Base-by-base conservation (phyloP, 2,113 vertebrate species). In the Apeltes quadracus region DNA sequence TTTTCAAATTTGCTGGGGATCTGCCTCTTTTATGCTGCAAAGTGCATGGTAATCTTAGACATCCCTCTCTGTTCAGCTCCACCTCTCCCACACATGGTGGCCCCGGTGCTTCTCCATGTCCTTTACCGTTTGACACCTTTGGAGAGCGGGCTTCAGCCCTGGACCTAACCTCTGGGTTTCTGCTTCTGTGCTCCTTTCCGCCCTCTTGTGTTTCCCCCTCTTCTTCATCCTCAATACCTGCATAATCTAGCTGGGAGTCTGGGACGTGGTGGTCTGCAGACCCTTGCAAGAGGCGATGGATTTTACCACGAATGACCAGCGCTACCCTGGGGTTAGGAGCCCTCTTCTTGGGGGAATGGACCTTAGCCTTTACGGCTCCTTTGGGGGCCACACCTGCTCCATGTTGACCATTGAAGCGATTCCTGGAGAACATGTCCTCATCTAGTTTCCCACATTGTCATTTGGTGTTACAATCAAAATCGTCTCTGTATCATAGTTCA, bases 231-330 rank as follows among this genome's bases (percentile, higher is more conserved):
- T 94, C 95, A 10, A 91, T 92, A 63, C 95, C 95, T 53, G 91
- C 79, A 0, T 93, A 92, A 72, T 93, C 94, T n/a, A 91, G 86
- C 34, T 91, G 86, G 41, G 92, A 88, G 39, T 94, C 88, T 13
- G 90, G 86, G 48, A 79, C 65, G 56, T 90, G 85, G 82, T 95
- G 93, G 68, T 96, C 93, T 32, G 89, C 76, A 18, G 94, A 94
- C 20, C 95, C 94, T 88, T 95, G 95, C 59, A 97, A 92, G 22
- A 97, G 84, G 36, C 94, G 94, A 76, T 98, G 95, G 91, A 98
- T 97, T 91, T 95, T 96, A 61, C 94, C 92, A 48, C 91, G 89
- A 48, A 94, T 91, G 64, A 93, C 92, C 3, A 95, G 75, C 61
- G 92, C 89, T 66, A 91, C 84, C 79, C 83, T 95, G 57, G 94